Evolutionary conservation across 53 echinoderm and acorn worm genomes (phyloP), one percentile per base, ranked within the genome.

Genomic region (Stichopus horrens): DNA sequence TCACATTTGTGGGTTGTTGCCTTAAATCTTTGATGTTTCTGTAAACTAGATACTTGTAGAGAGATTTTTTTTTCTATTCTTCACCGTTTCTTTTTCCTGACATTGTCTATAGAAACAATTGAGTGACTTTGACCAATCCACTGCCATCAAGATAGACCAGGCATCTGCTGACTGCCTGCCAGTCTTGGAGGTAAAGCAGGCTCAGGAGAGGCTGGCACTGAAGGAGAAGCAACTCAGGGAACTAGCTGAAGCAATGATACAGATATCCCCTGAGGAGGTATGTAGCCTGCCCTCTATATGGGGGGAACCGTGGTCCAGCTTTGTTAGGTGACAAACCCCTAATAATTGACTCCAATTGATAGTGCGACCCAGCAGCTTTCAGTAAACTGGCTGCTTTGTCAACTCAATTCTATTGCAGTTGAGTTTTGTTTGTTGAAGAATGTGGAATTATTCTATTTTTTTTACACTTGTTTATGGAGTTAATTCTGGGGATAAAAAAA

Each of bases 171-270:
- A 98, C 79, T 91, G 93, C 71, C 91, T 96, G 6, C 99, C 99
- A 37, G 91, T 79, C 51, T 91, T 96, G 13, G 99, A 96, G 89
- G 95, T 98, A 11, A 88, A 88, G 88, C 99, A 98, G 71, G 99
- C 99, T 23, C 93, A 98, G 57, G 89, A 91, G 56, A 86, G 99
- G 68, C 93, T 98, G 83, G 93, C 95, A 51, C 92, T 98, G 88
- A 94, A 94, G 55, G 99, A 98, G 87, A 91, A 94, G 23, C 99
- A 98, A 82, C 93, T 98, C 21, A 88, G 91, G 86, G 99, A 98
- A 66, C 88, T 98, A 10, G 95, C 99, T 74, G 96, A 96, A 53
- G 96, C 96, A 23, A 96, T 96, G 96, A 92, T 93, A 55, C 93
- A 95, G 23, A 86, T 96, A 0, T 95, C 96, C 18, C 95, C 96